These are phyloP conservation scores for Chunga burmeisteri DNA, from an alignment of 2,113 vertebrate species.

Conservation along the genomic window DNA sequence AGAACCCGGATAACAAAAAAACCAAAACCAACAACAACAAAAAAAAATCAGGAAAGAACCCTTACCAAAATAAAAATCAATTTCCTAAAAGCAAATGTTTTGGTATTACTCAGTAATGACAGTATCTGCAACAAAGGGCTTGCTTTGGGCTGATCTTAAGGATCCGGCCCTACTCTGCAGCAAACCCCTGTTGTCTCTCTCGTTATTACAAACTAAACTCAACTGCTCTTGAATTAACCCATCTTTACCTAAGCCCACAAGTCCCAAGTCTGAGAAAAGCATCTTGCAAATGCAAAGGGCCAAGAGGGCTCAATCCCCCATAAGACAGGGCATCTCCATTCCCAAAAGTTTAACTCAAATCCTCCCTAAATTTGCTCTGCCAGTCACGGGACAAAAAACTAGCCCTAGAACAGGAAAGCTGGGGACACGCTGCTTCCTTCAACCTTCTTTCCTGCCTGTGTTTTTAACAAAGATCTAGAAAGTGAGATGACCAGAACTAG, in stretches of 20 bases:
- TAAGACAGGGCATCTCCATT: neutral
- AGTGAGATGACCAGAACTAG: conserved; percentile 12
- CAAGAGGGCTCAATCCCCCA: neutral
- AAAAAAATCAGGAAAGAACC: neutral
- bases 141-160: neutral
- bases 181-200: neutral
- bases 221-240: neutral
- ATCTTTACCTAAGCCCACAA: neutral
- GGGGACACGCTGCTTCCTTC: conserved; percentile 27
- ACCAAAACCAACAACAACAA: no score
- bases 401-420: neutral
- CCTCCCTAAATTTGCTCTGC: neutral
- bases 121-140: neutral
- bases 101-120: neutral
- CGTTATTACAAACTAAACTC: neutral
- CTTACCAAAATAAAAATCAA: neutral
- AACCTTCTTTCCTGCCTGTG: conserved; percentile 35
- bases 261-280: neutral
- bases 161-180: neutral
- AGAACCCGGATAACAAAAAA: neutral
- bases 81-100: neutral
- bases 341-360: neutral
- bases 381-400: neutral
- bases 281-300: neutral
- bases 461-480: conserved; percentile 33